Conservation (phyloP, 2,888 invertebrate genomes). For the Beris chalybata region DNA sequence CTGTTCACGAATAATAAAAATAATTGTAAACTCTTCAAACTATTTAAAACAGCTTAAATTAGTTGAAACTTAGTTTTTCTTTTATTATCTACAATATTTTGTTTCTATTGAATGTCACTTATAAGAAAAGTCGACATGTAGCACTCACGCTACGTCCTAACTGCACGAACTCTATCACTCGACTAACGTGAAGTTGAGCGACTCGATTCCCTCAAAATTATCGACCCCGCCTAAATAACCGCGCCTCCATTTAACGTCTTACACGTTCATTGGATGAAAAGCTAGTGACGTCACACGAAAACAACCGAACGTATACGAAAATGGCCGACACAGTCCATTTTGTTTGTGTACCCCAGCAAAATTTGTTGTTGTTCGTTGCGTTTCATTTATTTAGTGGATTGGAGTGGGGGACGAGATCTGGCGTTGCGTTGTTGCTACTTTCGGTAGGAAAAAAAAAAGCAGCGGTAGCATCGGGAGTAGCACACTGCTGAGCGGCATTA, state of each 20-base stretch:
- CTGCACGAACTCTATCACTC: slow-evolving; percentile 43
- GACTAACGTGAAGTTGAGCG: slow-evolving; percentile 41
- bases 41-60: neutral
- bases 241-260: slow-evolving; percentile 35
- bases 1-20: neutral
- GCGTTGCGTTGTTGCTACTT: slow-evolving; percentile 9
- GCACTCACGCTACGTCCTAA: neutral
- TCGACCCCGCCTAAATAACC: slow-evolving; percentile 41
- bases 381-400: slow-evolving; percentile 24
- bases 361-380: slow-evolving; percentile 33
- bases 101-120: neutral
- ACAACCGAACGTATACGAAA: slow-evolving; percentile 39
- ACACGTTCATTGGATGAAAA: slow-evolving; percentile 37
- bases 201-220: slow-evolving; percentile 33
- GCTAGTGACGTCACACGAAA: slow-evolving; percentile 43
- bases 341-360: slow-evolving; percentile 40
- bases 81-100: neutral
- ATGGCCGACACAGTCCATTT: slow-evolving; percentile 42
- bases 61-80: neutral
- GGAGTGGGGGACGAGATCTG: slow-evolving; percentile 33
- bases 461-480: slow-evolving; percentile 24
- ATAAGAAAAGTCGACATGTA: neutral
- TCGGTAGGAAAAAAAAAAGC: slow-evolving; percentile 27
- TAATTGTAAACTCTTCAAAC: neutral
- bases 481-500: neutral